phyloP scores from a whole-genome alignment of 2,113 vertebrate genomes.

The Uropsilus gracilis region DNA sequence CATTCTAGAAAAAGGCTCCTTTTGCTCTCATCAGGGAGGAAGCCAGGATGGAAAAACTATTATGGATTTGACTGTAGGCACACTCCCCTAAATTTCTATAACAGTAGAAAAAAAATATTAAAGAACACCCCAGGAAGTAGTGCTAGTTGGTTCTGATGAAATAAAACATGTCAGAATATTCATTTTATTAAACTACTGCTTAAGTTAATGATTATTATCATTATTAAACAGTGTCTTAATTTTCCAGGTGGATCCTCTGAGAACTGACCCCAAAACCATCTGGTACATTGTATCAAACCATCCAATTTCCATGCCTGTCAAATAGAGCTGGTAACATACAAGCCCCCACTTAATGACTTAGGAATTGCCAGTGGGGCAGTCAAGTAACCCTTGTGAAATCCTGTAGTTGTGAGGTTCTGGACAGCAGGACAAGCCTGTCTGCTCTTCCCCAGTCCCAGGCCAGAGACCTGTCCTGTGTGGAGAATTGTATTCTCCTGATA shows the following conservation, averaged over 20 bases:
- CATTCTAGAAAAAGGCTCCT: neutral
- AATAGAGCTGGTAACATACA: neutral
- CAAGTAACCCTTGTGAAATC: neutral
- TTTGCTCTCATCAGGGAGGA: neutral
- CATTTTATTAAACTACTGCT: too few relatives aligned
- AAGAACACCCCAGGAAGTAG: neutral
- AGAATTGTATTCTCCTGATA: neutral
- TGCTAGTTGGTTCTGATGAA: slow-evolving; percentile 6
- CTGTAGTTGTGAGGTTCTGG: neutral
- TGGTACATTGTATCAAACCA: neutral
- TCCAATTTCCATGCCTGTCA: neutral
- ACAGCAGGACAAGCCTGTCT: neutral
- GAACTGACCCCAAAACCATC: neutral
- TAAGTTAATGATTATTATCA: too few relatives aligned
- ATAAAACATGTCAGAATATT: neutral
- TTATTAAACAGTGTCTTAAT: slow-evolving; percentile 43
- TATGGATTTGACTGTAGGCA: neutral
- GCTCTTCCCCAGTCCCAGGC: neutral
- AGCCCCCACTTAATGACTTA: neutral
- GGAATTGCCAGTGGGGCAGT: neutral
- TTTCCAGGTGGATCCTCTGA: slow-evolving; percentile 30
- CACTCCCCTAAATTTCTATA: neutral
- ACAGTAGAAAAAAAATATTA: neutral
- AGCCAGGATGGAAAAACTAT: neutral
- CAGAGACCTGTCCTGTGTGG: neutral